Base-by-base conservation (phyloP, 2,888 invertebrate genomes). In the Diplolepis rosae region DNA sequence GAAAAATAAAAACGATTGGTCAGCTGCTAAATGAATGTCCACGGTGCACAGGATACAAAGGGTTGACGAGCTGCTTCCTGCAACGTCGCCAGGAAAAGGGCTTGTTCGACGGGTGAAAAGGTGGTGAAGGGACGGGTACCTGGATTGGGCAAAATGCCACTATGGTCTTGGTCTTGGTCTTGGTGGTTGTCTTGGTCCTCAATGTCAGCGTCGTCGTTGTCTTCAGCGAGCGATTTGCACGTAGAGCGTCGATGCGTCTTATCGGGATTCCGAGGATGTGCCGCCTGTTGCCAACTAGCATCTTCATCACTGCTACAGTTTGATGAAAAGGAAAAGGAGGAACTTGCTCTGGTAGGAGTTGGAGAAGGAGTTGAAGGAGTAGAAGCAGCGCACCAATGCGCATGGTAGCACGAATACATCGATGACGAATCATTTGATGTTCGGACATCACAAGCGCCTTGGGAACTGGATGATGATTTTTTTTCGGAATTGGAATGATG, bases 81-180 rank as follows among this genome's bases (percentile, higher is more conserved):
- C 72, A 75, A 76, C 73, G 76, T 73, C 72, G 66, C 72, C 68
- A 52, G 50, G 65, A 75, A 73, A 78, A 73, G 66, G 77, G 70
- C 56, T 61, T 35, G n/a, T 52, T 28, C 24, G 67, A 48, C 42
- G 73, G 66, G 77, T 61, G 67, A 71, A 32, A 65, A 68, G 74
- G 70, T 71, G 77, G 71, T 74, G 75, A 70, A 69, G 82, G 83
- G 83, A 85, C 81, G 86, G 87, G 83, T 88, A 88, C 88, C 88
- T 88, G 88, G 87, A 87, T 85, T 88, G 77, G 87, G 85, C 85
- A 88, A 84, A 78, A 81, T 84, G 85, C 88, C 83, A 79, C 86
- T 85, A 86, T 84, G 83, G 81, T 85, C 85, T 82, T 81, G 82
- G 73, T 87, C 84, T 80, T 83, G 82, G 76, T 82, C 79, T 69